phyloP scores from a whole-genome alignment of 2,797 vertebrate genomes.

The Pseudochromis fuscus region DNA sequence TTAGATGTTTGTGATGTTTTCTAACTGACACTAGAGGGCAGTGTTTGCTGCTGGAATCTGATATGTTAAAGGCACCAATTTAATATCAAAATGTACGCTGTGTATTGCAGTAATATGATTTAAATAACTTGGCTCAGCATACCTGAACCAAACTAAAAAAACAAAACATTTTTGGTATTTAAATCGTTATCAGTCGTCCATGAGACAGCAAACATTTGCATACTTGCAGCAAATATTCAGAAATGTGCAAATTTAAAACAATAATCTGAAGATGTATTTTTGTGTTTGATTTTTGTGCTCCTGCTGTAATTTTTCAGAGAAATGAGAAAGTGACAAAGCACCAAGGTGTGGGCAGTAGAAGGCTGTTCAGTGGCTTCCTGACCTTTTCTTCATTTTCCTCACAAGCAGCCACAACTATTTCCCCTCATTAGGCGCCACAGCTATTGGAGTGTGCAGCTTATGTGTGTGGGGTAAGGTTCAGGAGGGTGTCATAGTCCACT shows the following conservation, averaged over 20 bases:
- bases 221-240: slow-evolving; percentile 2
- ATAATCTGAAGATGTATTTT: background rate
- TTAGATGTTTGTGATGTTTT: background rate
- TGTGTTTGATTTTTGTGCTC: background rate
- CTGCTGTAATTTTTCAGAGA: slow-evolving; percentile 19
- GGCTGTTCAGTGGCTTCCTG: slow-evolving; percentile 76
- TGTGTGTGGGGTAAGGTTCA: slow-evolving; percentile 71
- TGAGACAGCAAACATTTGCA: too few relatives aligned
- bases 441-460: slow-evolving; percentile 63
- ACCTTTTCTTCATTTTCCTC: slow-evolving; percentile 83
- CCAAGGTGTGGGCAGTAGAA: slow-evolving; percentile 50
- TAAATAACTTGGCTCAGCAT: background rate
- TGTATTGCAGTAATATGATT: background rate
- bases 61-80: background rate
- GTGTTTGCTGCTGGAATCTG: slow-evolving; percentile 56
- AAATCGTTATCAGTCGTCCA: too few relatives aligned
- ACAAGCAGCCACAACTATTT: slow-evolving; percentile 83
- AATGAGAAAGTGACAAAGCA: slow-evolving; percentile 51
- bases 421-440: slow-evolving; percentile 81
- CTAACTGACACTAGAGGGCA: slow-evolving; percentile 71
- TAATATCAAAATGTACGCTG: background rate
- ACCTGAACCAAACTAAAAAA: slow-evolving; percentile 5
- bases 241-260: background rate
- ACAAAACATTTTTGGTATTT: too few relatives aligned
- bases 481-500: slow-evolving; percentile 82